phyloP scores from a whole-genome alignment of 1,140 invertebrate species.

The Bombus ignitus region DNA sequence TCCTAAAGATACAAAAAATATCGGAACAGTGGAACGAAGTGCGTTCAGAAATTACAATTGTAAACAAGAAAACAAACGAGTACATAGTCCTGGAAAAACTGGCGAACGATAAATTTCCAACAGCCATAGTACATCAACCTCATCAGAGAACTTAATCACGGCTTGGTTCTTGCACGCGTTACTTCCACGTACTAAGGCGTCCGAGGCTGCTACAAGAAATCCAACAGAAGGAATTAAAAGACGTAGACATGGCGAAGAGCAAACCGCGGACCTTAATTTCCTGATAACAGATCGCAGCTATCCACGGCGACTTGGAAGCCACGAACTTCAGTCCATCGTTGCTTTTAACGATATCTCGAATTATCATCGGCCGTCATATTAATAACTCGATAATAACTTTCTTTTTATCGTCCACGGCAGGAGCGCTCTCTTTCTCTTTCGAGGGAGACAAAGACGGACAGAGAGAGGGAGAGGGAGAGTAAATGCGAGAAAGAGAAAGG shows the following conservation, averaged over 20 bases:
- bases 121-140: constrained; percentile 1
- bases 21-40: too few species aligned
- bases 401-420: background rate
- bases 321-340: background rate
- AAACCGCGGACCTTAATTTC: background rate
- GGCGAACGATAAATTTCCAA: constrained; percentile 2
- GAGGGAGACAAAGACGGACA: background rate
- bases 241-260: background rate
- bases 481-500: too few species aligned
- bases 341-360: constrained; percentile 6
- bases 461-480: background rate
- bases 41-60: too few species aligned
- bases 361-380: constrained; percentile 2
- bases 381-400: constrained; percentile 8
- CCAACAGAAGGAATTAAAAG: background rate
- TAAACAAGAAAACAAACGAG: background rate
- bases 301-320: background rate
- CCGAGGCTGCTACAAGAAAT: background rate
- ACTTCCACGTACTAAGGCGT: background rate
- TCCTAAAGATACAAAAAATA: too few species aligned
- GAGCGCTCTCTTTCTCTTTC: background rate
- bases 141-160: background rate
- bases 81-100: background rate
- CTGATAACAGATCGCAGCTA: background rate
- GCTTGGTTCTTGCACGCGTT: constrained; percentile 3